Base-by-base conservation (phyloP, 2,888 invertebrate species). In the Macrosoma leucophasiata region DNA sequence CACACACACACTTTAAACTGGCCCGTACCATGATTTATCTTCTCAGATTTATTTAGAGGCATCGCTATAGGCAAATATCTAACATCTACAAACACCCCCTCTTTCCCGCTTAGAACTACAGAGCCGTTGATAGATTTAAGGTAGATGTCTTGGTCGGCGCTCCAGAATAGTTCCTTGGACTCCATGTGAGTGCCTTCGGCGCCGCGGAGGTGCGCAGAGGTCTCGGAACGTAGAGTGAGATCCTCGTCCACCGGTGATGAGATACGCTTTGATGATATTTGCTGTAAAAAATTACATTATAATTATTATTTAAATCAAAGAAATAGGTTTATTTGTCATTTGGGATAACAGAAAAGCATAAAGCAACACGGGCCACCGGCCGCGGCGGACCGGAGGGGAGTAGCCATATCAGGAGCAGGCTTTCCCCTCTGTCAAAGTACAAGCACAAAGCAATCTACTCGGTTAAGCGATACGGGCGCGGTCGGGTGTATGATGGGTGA, bases 1-100 rank as follows among this genome's bases (percentile, higher is more conserved):
- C 96, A 96, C 1, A 95, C 91, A 52, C 96, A 96, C 1, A 96
- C 87, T 65, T 96, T 95, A 54, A 90, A 96, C 62, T 95, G 94
- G 0, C 88, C 81, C 0, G 65, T 63, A 0, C 57, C 62, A 1
- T 57, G 58, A 0, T 24, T 33, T 4, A 39, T 43, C 7, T 55
- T 62, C 2, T 66, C 74, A 0, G 64, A 66, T 19, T 68, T 55
- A 58, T 82, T 58, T 49, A 82, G 14, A 41, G 71, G 41, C 59
- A 84, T 45, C 14, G 89, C 91, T 26, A 91, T 86, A 0, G 94
- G 93, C 9, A 94, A 76, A 43, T 88, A 89, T 23, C 90, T 87
- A 0, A 91, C 86, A 54, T 94, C 91, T 0, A 95, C 75, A 30
- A 82, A 89, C 0, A 93, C 86, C 0, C 94, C 93, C 25, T 90